Conservation (phyloP, 2,888 invertebrate genomes). For the Lomographa bimaculata region DNA sequence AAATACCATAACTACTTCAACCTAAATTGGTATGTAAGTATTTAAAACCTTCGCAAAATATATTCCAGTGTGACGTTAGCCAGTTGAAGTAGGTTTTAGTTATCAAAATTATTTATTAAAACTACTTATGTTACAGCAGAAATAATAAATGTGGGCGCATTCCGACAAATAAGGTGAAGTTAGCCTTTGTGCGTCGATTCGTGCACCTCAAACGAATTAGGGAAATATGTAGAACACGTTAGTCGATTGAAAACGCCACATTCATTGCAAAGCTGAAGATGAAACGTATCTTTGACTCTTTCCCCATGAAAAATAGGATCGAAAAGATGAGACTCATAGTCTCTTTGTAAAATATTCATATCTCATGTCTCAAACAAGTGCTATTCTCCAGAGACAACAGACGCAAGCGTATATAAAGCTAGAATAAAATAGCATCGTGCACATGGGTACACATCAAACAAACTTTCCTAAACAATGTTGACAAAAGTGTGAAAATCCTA, state of each 20-base stretch:
- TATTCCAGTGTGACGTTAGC: not conserved
- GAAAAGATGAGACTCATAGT: not conserved
- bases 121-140: not conserved
- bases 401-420: not conserved
- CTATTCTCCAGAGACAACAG: constrained; percentile 1
- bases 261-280: constrained; percentile 5
- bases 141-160: not conserved
- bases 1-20: too few species aligned
- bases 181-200: constrained; percentile 3
- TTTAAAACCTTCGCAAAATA: too few species aligned
- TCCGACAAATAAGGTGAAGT: too few species aligned
- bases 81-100: not conserved
- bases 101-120: constrained; percentile 4
- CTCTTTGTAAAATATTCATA: not conserved
- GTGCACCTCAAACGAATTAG: constrained; percentile 2
- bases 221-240: constrained; percentile 43
- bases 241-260: constrained; percentile 35
- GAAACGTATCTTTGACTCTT: constrained; percentile 10
- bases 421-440: not conserved
- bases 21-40: too few species aligned
- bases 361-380: not conserved
- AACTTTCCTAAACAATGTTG: constrained; percentile 8
- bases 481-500: constrained; percentile 24
- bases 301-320: not conserved
- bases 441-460: constrained; percentile 1